Conservation (phyloP, 2,113 vertebrate species). For the Hippolais icterina region DNA sequence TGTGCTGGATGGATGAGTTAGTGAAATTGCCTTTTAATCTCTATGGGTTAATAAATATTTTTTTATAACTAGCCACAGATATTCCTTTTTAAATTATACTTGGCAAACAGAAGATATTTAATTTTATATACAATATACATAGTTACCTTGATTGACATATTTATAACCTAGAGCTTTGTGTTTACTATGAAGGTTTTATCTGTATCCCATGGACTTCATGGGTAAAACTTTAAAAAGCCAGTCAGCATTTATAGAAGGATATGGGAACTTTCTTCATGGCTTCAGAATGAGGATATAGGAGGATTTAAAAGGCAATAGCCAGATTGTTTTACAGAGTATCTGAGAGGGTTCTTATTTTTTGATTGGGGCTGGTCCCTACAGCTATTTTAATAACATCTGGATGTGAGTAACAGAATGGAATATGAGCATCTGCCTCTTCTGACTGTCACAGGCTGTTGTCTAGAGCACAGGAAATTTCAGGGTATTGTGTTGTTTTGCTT, state of each 20-base stretch:
- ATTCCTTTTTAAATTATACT: constrained; percentile 66
- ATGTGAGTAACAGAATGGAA: constrained; percentile 13
- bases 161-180: constrained; percentile 63
- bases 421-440: constrained; percentile 27
- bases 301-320: constrained; percentile 4
- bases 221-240: not conserved
- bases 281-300: not conserved
- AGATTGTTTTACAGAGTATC: not conserved
- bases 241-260: not conserved
- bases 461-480: constrained; percentile 11
- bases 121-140: constrained; percentile 61
- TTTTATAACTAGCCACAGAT: constrained; percentile 55
- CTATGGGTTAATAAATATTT: constrained; percentile 45
- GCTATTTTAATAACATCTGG: constrained; percentile 47
- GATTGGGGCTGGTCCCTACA: constrained; percentile 54
- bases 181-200: constrained; percentile 54
- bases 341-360: not conserved
- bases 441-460: constrained; percentile 4
- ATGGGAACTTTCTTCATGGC: not conserved
- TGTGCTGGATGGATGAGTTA: not conserved
- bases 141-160: constrained; percentile 60
- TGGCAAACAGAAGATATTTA: constrained; percentile 63
- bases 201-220: not conserved
- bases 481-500: constrained; percentile 25
- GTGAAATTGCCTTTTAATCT: constrained; percentile 43